A percentile compares a stretch with the other conserved stretches of the same genome.
Conservation (phyloP, 2,797 vertebrate species). For the Gallirallus australis region DNA sequence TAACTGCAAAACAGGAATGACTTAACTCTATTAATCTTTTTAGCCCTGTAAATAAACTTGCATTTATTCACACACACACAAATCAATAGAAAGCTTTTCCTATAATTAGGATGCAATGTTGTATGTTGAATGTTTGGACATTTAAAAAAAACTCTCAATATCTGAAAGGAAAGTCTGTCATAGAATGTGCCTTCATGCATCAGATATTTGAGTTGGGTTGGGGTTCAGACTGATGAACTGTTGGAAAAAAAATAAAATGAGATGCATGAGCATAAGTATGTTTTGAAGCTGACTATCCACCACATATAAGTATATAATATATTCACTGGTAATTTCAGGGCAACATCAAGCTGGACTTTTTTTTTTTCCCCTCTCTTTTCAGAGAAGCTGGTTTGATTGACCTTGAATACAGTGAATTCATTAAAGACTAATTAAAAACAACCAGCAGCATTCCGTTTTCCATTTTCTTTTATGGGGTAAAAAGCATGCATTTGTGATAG, state of each 20-base stretch:
- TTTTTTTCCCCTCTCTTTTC: background rate
- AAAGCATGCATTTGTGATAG: background rate
- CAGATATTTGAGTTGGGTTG: background rate
- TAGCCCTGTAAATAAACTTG: background rate
- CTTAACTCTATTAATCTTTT: background rate
- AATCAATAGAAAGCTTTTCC: background rate
- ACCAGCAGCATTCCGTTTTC: background rate
- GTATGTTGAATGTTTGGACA: background rate
- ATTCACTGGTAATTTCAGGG: background rate
- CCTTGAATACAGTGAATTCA: background rate
- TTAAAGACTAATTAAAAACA: background rate
- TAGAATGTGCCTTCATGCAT: background rate
- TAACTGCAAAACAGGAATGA: background rate
- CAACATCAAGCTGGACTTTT: background rate
- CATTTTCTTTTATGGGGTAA: background rate
- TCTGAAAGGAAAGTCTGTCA: background rate
- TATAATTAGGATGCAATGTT: background rate
- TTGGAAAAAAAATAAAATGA: background rate
- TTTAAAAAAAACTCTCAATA: background rate
- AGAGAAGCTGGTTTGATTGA: background rate
- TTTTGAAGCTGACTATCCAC: background rate
- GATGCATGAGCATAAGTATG: background rate
- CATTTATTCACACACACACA: background rate
- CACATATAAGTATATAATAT: background rate
- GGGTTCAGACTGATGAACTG: background rate